A percentile compares a stretch with the other conserved stretches of the same genome.
Evolutionary conservation across 2,113 vertebrate genomes (phyloP).

Genomic region (Camelus dromedarius): DNA sequence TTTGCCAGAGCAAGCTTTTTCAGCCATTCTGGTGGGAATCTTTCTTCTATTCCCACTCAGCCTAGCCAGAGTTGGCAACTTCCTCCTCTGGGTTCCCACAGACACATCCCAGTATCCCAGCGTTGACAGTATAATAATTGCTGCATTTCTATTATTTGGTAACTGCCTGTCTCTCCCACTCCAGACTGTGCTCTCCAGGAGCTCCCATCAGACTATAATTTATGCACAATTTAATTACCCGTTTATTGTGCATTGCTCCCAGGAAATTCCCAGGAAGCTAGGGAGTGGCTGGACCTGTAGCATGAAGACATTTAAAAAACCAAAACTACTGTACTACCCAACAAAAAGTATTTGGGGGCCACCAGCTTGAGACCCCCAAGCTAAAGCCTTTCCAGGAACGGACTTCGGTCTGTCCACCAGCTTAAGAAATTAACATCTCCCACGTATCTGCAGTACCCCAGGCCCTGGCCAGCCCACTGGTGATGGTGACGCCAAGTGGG

Average conservation of each 20-base stretch:
- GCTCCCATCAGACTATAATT: background rate
- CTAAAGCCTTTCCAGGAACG: background rate
- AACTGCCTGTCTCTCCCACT: background rate
- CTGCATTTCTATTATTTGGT: background rate
- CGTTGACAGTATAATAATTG: background rate
- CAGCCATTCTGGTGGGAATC: background rate
- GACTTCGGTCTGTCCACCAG: background rate
- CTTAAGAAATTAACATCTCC: background rate
- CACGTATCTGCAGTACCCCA: accelerated
- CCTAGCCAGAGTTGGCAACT: background rate
- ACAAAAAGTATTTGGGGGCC: background rate
- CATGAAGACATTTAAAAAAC: background rate
- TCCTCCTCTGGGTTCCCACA: background rate
- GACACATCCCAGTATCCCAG: background rate
- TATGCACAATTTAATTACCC: background rate
- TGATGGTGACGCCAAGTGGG: background rate
- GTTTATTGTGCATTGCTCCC: background rate
- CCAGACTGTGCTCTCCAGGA: background rate
- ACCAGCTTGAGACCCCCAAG: background rate
- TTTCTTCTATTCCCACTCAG: background rate
- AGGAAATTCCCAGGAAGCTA: background rate
- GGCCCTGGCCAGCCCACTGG: accelerated
- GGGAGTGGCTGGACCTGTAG: background rate
- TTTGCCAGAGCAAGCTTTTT: background rate
- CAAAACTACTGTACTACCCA: background rate